These are phyloP conservation scores for Paradisaea rubra DNA, from an alignment of 2,113 vertebrate genomes.

Conservation along the genomic window DNA sequence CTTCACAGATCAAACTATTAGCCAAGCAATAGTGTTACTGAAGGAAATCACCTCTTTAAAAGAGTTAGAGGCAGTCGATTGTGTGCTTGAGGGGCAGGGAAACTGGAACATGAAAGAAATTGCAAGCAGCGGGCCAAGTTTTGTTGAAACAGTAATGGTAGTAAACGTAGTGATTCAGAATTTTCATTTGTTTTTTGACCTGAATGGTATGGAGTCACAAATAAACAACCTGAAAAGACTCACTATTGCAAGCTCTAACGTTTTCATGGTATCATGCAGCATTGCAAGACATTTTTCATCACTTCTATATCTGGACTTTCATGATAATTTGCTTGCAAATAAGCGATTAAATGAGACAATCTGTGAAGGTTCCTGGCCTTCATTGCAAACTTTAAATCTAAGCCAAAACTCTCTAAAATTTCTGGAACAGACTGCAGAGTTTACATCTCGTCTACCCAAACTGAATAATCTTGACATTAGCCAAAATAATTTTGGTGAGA, in stretches of 20 bases:
- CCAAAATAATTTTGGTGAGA: constrained; percentile 71
- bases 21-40: neutral
- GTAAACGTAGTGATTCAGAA: constrained; percentile 4
- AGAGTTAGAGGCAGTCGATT: constrained; percentile 55
- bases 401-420: constrained; percentile 71
- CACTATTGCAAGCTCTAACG: constrained; percentile 61
- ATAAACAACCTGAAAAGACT: constrained; percentile 40
- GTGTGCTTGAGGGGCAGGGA: constrained; percentile 56
- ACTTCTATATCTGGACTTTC: constrained; percentile 76
- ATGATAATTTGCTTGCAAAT: constrained; percentile 74
- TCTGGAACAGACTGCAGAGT: constrained; percentile 26
- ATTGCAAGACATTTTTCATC: constrained; percentile 46
- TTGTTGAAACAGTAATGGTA: constrained; percentile 25
- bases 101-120: rapidly evolving
- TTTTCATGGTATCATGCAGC: constrained; percentile 69
- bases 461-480: constrained; percentile 79
- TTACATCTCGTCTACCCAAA: constrained; percentile 49
- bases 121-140: neutral
- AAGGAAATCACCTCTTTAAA: constrained; percentile 7
- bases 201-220: neutral
- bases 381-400: constrained; percentile 71
- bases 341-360: constrained; percentile 55
- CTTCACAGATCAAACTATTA: constrained; percentile 7
- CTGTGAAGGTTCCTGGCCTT: constrained; percentile 46
- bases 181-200: constrained; percentile 61